phyloP scores from a whole-genome alignment of 2,888 invertebrate species.

The Arrhopalites spinosus region DNA sequence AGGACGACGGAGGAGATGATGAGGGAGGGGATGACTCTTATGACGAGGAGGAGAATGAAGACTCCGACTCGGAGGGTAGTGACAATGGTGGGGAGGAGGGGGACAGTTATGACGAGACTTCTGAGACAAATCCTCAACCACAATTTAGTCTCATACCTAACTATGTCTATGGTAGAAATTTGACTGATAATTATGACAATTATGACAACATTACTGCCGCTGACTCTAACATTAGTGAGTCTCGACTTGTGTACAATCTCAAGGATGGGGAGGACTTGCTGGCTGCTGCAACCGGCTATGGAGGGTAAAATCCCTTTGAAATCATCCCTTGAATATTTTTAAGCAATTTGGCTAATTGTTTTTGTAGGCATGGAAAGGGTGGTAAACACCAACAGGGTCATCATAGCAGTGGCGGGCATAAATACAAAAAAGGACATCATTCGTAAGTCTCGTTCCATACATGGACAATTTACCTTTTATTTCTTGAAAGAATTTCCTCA shows the following conservation, averaged over 20 bases:
- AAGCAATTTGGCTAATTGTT: neutral
- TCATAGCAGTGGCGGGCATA: constrained; percentile 46
- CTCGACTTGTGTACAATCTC: constrained; percentile 46
- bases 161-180: constrained; percentile 36
- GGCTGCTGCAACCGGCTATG: constrained; percentile 52
- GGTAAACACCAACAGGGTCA: constrained; percentile 51
- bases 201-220: constrained; percentile 39
- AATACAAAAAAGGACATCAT: constrained; percentile 37
- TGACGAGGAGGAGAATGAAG: constrained; percentile 33
- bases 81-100: constrained; percentile 34
- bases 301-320: neutral
- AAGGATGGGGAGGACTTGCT: constrained; percentile 31
- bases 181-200: constrained; percentile 38
- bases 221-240: constrained; percentile 49
- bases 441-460: constrained; percentile 15
- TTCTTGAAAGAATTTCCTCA: too few species aligned
- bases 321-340: neutral
- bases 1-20: constrained; percentile 39
- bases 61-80: constrained; percentile 37
- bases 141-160: constrained; percentile 48
- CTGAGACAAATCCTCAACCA: constrained; percentile 42
- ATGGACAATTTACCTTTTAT: too few species aligned
- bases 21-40: constrained; percentile 38
- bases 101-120: constrained; percentile 28
- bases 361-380: constrained; percentile 46